phyloP scores from a whole-genome alignment of 2,888 invertebrate species.

The Ceraclea dissimilis region DNA sequence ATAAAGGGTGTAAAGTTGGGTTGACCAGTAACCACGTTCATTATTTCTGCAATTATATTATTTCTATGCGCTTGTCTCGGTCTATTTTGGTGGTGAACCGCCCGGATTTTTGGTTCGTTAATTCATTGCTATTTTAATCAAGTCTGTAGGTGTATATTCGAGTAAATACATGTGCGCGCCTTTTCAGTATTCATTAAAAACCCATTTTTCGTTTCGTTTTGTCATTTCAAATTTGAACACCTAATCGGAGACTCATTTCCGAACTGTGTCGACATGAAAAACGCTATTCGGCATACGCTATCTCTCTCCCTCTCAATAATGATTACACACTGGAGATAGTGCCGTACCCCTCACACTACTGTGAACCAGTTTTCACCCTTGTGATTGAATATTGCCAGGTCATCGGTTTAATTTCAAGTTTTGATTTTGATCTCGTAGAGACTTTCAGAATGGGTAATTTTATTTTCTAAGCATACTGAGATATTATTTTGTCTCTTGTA shows the following conservation, averaged over 20 bases:
- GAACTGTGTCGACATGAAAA: conserved; percentile 12
- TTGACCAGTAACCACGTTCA: no score
- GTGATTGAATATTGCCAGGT: background rate
- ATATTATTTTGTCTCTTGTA: no score
- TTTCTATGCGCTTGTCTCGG: no score
- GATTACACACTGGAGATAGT: background rate
- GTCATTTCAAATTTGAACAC: conserved; percentile 21
- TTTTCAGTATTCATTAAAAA: conserved; percentile 22
- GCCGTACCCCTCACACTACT: background rate
- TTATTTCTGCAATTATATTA: no score
- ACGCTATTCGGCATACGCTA: background rate
- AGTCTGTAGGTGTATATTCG: background rate
- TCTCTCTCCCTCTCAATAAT: conserved; percentile 6
- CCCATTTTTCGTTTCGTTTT: conserved; percentile 19
- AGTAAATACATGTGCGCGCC: background rate
- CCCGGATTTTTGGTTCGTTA: background rate
- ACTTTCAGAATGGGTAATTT: no score
- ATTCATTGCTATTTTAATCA: background rate
- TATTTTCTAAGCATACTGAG: no score
- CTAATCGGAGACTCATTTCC: conserved; percentile 23
- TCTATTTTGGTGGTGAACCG: no score
- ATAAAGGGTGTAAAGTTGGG: no score
- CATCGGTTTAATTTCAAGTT: no score
- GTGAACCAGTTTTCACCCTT: conserved; percentile 6
- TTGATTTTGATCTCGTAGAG: no score